A percentile compares a stretch with the other conserved stretches of the same genome.
Conservation (phyloP, 2,797 vertebrate genomes). For the Bucorvus abyssinicus region DNA sequence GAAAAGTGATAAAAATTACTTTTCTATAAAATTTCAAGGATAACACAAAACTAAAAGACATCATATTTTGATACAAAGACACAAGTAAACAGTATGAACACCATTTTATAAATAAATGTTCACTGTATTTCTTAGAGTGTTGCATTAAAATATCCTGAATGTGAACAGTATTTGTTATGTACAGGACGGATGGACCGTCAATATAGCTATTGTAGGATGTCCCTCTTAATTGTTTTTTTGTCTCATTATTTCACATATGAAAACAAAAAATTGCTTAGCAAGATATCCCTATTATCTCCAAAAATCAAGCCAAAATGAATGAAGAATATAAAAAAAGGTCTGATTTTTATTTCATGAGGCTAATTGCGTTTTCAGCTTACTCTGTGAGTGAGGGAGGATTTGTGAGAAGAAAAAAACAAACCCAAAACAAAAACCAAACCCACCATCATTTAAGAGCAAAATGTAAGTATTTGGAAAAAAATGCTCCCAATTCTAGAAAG, state of each 20-base stretch:
- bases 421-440: no score
- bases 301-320: not conserved
- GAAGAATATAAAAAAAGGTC: not conserved
- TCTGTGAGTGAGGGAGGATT: not conserved
- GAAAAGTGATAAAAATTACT: not conserved
- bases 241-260: not conserved
- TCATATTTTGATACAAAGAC: not conserved
- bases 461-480: not conserved
- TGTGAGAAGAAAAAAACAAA: not conserved
- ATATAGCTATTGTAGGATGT: not conserved
- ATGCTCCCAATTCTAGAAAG: not conserved
- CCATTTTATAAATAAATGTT: not conserved
- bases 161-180: not conserved
- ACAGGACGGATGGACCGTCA: not conserved
- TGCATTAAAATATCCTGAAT: not conserved
- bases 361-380: not conserved
- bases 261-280: not conserved
- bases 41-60: not conserved
- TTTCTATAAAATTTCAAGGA: not conserved
- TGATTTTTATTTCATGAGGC: not conserved
- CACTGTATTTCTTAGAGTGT: not conserved
- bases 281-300: not conserved
- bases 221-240: not conserved
- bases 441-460: not conserved
- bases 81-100: not conserved